Evolutionary conservation across 2,888 invertebrate genomes (phyloP), one percentile per base, ranked within the genome.

Genomic region (Omphaloscelis lunosa): DNA sequence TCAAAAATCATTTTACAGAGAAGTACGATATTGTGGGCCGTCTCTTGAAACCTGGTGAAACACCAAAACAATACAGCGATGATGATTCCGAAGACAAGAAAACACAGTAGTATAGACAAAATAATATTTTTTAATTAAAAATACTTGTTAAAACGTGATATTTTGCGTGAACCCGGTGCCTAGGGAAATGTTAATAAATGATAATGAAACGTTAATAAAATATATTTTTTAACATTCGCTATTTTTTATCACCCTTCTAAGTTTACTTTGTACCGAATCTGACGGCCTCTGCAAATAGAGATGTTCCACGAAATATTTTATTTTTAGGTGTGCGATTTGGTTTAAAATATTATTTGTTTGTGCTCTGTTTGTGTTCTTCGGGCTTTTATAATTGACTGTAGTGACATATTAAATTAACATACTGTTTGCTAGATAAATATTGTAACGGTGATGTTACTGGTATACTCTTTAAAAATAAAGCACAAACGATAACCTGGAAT

Each of bases 21-120:
- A 96, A 96, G 91, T 96, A 96, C 85, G 95, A 96, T 87, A 95
- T 96, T 67, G 96, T 96, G 2, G 96, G 96, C 3, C 92, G 92
- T 61, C 93, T 96, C 0, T 89, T 96, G 80, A 96, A 95, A 84
- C 96, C 96, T 0, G 96, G 96, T 34, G 96, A 96, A 83, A 92
- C 94, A 20, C 92, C 96, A 11, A 94, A 84, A 48, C 91, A 89
- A 51, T 96, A 96, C 89, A 93, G 92, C 23, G 95, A 96, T n/a
- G 95, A 95, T 15, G 96, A 95, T 82, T 91, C 86, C 41, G 95
- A 95, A 87, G 94, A 94, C 23, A 96, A 96, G 89, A 96, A 96
- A 86, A 90, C 91, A 70, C 95, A 93, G 79, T 95, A 94, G 90
- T 77, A 23, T 79, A 82, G 61, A 77, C 11, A 73, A 53, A 72